Evolutionary conservation across 37 sponge, comb jelly and placozoan genomes (phyloP).

Genomic region (Ianthella basta): DNA sequence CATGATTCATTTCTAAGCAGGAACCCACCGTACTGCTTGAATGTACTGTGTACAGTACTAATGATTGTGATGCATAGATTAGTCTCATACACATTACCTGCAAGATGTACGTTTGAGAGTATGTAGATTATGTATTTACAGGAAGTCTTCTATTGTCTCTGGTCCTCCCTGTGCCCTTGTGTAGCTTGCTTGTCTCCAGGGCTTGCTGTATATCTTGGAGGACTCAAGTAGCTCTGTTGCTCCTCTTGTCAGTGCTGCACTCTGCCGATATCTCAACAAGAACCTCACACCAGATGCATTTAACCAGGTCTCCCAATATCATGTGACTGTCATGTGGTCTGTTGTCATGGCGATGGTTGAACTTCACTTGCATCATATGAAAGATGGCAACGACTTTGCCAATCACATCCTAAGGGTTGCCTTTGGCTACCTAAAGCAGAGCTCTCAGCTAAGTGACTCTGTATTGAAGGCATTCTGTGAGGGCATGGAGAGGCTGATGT

Average conservation of each 20-base stretch:
- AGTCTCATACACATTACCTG: too few species aligned
- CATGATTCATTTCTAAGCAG: too few species aligned
- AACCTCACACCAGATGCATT: conserved; percentile 10
- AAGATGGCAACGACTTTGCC: conserved; percentile 6
- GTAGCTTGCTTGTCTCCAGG: conserved; percentile 62
- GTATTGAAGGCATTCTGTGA: conserved; percentile 17
- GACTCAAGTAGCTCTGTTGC: conserved; percentile 34
- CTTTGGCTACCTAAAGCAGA: background rate
- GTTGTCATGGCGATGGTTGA: conserved; percentile 21
- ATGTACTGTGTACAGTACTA: too few species aligned
- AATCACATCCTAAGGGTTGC: background rate
- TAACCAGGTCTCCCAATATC: conserved; percentile 6
- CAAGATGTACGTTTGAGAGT: too few species aligned
- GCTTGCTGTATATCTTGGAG: conserved; percentile 64
- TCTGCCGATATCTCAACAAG: conserved; percentile 12
- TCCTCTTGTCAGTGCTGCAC: background rate
- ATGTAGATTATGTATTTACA: too few species aligned
- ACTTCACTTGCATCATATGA: conserved; percentile 1
- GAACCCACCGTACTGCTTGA: too few species aligned
- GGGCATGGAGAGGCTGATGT: conserved; percentile 15
- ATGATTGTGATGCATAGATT: too few species aligned
- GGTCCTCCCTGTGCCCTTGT: background rate
- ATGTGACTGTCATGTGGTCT: conserved; percentile 22
- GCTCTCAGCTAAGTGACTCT: background rate
- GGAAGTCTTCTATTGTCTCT: too few species aligned